Conservation (phyloP, 1,140 invertebrate genomes). For the Calliopsis andreniformis region DNA sequence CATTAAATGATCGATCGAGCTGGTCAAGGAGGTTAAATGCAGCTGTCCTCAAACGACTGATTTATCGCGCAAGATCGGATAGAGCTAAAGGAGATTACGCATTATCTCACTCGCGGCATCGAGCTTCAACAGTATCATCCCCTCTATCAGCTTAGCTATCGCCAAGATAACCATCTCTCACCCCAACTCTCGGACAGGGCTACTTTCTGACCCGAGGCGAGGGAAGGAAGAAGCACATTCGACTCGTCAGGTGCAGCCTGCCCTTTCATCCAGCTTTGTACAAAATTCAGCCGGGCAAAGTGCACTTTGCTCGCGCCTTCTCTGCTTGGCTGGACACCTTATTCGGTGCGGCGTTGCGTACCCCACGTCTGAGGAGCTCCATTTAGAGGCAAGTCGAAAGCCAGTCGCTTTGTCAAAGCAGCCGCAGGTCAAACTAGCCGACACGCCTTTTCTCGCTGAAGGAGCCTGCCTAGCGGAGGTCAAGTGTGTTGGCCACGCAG, state of each 20-base stretch:
- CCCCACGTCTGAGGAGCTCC: background rate
- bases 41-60: too few species aligned
- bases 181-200: too few species aligned
- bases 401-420: background rate
- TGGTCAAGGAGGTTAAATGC: too few species aligned
- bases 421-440: background rate
- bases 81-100: background rate
- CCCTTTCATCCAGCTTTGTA: background rate
- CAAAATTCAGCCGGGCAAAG: constrained; percentile 3
- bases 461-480: background rate
- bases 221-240: background rate
- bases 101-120: too few species aligned
- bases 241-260: background rate
- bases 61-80: too few species aligned
- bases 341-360: constrained; percentile 7
- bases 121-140: too few species aligned
- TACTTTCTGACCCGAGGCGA: background rate
- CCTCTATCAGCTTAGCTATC: too few species aligned
- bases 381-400: background rate
- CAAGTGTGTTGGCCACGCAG: too few species aligned
- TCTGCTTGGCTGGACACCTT: constrained; percentile 7
- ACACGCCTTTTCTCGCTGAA: background rate
- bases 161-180: too few species aligned
- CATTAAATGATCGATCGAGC: too few species aligned
- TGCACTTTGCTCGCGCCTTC: constrained; percentile 2